A percentile compares a stretch with the other conserved stretches of the same genome.
Conservation (phyloP, 2,888 invertebrate genomes). For the Notodonta dromedarius region DNA sequence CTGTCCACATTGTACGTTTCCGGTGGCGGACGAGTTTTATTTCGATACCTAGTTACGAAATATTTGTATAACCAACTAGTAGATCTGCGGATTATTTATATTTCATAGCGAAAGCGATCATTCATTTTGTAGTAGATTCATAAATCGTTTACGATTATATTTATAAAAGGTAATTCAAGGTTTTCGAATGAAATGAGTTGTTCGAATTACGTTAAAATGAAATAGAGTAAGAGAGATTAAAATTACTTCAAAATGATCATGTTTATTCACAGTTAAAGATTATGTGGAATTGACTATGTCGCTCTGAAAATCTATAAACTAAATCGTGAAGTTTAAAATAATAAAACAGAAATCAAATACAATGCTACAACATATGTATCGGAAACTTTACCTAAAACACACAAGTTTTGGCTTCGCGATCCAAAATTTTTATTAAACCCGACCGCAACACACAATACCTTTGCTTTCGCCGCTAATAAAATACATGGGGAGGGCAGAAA, state of each 20-base stretch:
- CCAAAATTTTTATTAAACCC: conserved; percentile 5
- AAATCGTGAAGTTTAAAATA: background rate
- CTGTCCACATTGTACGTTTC: conserved; percentile 22
- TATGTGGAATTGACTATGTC: no score
- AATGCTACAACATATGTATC: background rate
- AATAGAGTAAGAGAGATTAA: no score
- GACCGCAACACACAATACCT: conserved; percentile 41
- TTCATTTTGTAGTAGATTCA: conserved; percentile 4
- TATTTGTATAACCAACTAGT: conserved; percentile 11
- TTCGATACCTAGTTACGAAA: conserved; percentile 22
- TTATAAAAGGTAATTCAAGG: conserved; percentile 1
- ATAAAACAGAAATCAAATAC: background rate
- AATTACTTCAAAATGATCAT: no score
- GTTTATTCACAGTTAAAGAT: no score
- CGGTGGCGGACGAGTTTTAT: conserved; percentile 21
- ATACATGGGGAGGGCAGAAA: conserved; percentile 55
- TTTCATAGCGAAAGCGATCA: conserved; percentile 7
- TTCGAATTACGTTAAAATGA: background rate
- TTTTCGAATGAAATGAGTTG: background rate
- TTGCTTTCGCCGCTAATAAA: conserved; percentile 56
- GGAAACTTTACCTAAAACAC: background rate
- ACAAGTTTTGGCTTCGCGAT: background rate
- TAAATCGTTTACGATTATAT: conserved; percentile 2
- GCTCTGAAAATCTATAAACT: no score
- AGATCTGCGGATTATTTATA: conserved; percentile 7